phyloP scores from a whole-genome alignment of 2,113 vertebrate species.

The Lamprotornis superbus region DNA sequence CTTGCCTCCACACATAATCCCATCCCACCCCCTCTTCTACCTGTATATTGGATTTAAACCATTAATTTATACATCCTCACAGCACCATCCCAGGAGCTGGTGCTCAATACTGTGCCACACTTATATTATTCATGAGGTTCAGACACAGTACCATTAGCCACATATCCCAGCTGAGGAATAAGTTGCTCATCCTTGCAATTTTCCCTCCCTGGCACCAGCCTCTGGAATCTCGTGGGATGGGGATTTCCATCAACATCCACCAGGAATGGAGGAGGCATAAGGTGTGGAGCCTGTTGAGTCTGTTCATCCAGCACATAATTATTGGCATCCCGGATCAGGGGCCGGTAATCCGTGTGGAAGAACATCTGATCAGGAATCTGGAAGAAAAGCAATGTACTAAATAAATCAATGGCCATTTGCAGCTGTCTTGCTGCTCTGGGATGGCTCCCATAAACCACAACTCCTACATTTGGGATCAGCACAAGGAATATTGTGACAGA shows the following conservation, averaged over 20 bases:
- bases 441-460: background rate
- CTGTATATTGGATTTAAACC: background rate
- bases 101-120: background rate
- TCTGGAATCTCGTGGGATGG: slow-evolving; percentile 89
- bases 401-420: background rate
- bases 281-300: slow-evolving; percentile 98
- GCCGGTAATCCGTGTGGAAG: slow-evolving; percentile 98
- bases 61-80: background rate
- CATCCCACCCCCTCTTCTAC: background rate
- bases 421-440: slow-evolving; percentile 21
- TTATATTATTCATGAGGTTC: background rate
- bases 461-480: background rate
- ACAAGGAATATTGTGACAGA: background rate
- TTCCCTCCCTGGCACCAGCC: slow-evolving; percentile 95
- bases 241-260: slow-evolving; percentile 98
- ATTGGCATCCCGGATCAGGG: slow-evolving; percentile 93
- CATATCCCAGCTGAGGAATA: slow-evolving; percentile 94
- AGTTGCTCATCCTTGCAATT: slow-evolving; percentile 97
- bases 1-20: background rate
- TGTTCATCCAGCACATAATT: slow-evolving; percentile 98
- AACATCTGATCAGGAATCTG: slow-evolving; percentile 99
- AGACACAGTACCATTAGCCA: slow-evolving; percentile 87
- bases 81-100: background rate
- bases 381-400: background rate
- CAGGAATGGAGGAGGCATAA: slow-evolving; percentile 96